These are phyloP conservation scores for Telenomus remus DNA, from an alignment of 1,140 invertebrate species.

Conservation along the genomic window DNA sequence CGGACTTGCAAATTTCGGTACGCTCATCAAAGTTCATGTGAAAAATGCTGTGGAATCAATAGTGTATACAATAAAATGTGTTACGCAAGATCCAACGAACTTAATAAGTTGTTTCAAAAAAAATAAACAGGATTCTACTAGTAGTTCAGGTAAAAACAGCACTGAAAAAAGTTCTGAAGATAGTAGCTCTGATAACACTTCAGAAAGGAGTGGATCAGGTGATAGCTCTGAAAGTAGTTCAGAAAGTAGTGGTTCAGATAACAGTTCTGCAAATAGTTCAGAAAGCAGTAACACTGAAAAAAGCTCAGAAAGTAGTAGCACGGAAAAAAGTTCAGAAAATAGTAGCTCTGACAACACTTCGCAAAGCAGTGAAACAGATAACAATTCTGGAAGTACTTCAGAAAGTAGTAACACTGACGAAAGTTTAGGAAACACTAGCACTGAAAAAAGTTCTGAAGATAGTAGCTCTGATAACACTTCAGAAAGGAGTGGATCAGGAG, in stretches of 20 bases:
- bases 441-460: not conserved
- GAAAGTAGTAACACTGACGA: not conserved
- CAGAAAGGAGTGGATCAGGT: not conserved
- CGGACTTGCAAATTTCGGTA: not conserved
- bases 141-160: not conserved
- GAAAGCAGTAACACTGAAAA: too few species aligned
- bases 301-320: too few species aligned
- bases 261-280: not conserved
- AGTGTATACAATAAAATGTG: not conserved
- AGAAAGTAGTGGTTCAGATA: too few species aligned
- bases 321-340: not conserved
- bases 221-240: not conserved
- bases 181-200: not conserved
- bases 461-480: not conserved
- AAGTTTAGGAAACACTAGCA: not conserved
- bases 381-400: not conserved
- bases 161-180: not conserved
- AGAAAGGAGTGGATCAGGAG: not conserved
- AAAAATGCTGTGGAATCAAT: not conserved
- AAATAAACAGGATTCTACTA: too few species aligned
- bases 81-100: constrained; percentile 1
- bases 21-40: not conserved
- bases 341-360: not conserved
- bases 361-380: not conserved
- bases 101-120: constrained; percentile 3